Percentiles rank a stretch among this genome's conserved stretches.
Evolutionary conservation across 1,140 invertebrate genomes (phyloP).

Genomic region (Prorops nasuta): DNA sequence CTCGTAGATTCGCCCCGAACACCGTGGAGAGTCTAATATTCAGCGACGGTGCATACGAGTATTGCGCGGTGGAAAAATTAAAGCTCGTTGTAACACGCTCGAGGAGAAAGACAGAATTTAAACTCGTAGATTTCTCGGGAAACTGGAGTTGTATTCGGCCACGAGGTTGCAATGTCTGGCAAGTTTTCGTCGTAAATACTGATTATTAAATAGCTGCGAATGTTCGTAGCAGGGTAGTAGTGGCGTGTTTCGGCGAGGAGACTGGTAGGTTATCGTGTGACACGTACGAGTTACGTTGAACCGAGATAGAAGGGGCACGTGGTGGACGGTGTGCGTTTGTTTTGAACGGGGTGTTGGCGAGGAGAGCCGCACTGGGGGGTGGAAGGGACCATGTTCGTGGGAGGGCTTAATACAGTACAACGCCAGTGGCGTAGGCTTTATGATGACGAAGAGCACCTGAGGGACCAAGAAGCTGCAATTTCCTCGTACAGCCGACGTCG

Average conservation of each 20-base stretch:
- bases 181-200: conserved; percentile 54
- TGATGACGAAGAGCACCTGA: conserved; percentile 56
- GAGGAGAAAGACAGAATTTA: too few species aligned
- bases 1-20: too few species aligned
- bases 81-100: too few species aligned
- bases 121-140: too few species aligned
- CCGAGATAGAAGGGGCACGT: neutral
- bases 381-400: conserved; percentile 30
- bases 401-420: conserved; percentile 50
- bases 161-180: too few species aligned
- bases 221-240: conserved; percentile 13
- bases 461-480: conserved; percentile 50
- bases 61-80: too few species aligned
- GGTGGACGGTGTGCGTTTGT: neutral
- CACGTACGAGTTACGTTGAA: neutral
- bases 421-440: conserved; percentile 51
- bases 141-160: too few species aligned
- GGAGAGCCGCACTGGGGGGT: conserved; percentile 17
- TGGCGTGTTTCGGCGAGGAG: conserved; percentile 12
- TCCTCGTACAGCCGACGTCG: conserved; percentile 34
- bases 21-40: too few species aligned
- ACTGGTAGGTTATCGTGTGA: neutral
- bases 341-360: conserved; percentile 16
- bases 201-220: conserved; percentile 46
- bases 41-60: too few species aligned